Conservation (phyloP, 2,113 vertebrate genomes). For the Scophthalmus maximus region DNA sequence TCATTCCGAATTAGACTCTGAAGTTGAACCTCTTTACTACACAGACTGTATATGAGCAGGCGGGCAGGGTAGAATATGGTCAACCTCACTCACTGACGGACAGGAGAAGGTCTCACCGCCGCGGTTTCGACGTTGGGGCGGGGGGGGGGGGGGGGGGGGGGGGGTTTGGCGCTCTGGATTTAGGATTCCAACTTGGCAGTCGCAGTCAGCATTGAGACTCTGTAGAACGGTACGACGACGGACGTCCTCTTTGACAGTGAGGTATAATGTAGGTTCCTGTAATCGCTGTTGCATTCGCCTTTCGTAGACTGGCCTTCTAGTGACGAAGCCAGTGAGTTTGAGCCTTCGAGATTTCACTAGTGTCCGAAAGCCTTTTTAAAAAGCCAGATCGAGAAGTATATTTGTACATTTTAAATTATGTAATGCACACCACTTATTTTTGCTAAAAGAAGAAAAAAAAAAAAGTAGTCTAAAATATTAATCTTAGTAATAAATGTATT, state of each 20-base stretch:
- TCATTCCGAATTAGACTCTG: conserved; percentile 64
- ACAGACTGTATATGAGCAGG: conserved; percentile 49
- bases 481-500: conserved; percentile 77
- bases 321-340: conserved; percentile 55
- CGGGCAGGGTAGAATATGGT: conserved; percentile 10
- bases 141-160: no score
- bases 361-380: conserved; percentile 87
- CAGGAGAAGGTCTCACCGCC: conserved; percentile 34
- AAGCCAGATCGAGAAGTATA: conserved; percentile 87
- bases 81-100: conserved; percentile 43
- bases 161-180: no score
- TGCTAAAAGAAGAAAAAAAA: conserved; percentile 77
- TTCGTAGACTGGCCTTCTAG: conserved; percentile 41
- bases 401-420: conserved; percentile 90
- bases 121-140: no score
- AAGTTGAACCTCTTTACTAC: conserved; percentile 52
- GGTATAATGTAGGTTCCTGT: conserved; percentile 21
- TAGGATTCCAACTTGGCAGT: background rate
- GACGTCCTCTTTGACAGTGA: conserved; percentile 14
- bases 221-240: conserved; percentile 49
- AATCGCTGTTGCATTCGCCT: conserved; percentile 56
- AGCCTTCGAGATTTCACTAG: conserved; percentile 69
- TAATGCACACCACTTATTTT: conserved; percentile 87
- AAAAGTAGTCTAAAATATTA: conserved; percentile 74
- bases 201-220: conserved; percentile 20